These are phyloP conservation scores for Paramacrobiotus metropolitanus DNA, from an alignment of 1,140 invertebrate species.

Conservation along the genomic window DNA sequence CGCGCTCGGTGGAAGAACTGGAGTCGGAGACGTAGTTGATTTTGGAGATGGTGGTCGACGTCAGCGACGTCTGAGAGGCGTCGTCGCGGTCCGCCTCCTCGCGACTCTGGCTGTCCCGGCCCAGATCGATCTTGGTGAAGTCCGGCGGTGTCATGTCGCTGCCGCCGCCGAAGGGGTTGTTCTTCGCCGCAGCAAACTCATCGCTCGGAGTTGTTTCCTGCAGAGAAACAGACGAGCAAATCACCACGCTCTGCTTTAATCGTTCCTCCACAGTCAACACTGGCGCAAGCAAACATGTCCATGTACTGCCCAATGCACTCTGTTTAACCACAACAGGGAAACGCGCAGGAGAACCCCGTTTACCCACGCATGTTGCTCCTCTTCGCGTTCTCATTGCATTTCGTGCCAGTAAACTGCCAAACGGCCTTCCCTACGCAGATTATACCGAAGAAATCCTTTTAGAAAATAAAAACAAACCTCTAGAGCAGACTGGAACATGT, in stretches of 20 bases:
- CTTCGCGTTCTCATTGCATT: background rate
- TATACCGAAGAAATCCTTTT: too few species aligned
- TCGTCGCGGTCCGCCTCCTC: background rate
- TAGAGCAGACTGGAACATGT: conserved; percentile 49
- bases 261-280: too few species aligned
- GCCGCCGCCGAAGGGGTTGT: background rate
- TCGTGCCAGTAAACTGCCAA: background rate
- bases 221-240: conserved; percentile 6
- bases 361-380: too few species aligned
- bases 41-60: background rate
- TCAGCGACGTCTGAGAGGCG: background rate
- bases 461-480: too few species aligned
- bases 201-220: conserved; percentile 9
- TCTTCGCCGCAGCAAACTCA: conserved; percentile 3
- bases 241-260: conserved; percentile 6
- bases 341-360: conserved; percentile 5
- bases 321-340: conserved; percentile 3
- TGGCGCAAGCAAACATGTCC: too few species aligned
- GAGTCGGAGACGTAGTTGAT: conserved; percentile 2
- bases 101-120: background rate
- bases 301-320: conserved; percentile 4
- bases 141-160: background rate
- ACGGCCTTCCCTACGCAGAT: too few species aligned
- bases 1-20: background rate
- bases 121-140: background rate